Conservation (phyloP, 2,888 invertebrate genomes). For the Meta bourneti region DNA sequence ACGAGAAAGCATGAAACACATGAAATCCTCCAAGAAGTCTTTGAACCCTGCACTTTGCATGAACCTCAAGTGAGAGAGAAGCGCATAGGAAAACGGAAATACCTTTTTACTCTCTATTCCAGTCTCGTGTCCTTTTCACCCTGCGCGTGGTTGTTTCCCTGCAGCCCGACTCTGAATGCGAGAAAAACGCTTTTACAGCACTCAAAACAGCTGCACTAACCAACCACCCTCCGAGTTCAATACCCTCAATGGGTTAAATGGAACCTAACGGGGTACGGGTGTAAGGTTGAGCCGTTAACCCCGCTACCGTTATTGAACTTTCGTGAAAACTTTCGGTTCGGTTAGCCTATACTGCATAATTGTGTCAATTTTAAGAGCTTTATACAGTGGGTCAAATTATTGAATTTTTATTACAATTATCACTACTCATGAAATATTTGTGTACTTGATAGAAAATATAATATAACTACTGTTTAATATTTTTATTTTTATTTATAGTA, state of each 20-base stretch:
- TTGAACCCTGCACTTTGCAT: background rate
- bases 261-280: background rate
- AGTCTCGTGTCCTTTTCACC: background rate
- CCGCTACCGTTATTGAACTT: background rate
- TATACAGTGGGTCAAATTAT: background rate
- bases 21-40: background rate
- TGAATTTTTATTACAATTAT: too few species aligned
- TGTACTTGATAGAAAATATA: too few species aligned
- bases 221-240: background rate
- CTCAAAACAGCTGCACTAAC: background rate
- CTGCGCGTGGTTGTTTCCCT: background rate
- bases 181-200: background rate
- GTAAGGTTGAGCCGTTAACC: slow-evolving; percentile 1
- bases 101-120: background rate
- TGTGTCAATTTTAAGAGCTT: background rate
- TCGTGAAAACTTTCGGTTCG: background rate
- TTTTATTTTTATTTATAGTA: too few species aligned
- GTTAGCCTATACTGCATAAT: background rate
- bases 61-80: background rate
- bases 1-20: too few species aligned
- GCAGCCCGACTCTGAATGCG: background rate
- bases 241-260: background rate
- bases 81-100: background rate
- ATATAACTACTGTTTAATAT: too few species aligned
- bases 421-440: too few species aligned